phyloP scores from a whole-genome alignment of 2,113 vertebrate genomes.

The Monopterus albus region DNA sequence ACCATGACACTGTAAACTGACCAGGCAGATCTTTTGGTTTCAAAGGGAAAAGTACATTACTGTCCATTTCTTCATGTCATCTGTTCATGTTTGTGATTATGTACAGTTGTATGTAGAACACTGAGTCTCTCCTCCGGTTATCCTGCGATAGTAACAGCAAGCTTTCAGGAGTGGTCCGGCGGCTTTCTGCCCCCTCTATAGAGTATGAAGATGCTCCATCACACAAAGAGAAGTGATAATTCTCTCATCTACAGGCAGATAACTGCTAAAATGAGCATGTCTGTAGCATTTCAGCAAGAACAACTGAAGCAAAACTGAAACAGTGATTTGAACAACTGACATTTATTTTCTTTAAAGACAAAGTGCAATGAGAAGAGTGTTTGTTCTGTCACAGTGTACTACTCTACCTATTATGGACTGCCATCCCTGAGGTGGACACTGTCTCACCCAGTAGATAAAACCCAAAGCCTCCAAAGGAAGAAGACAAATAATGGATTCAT shows the following conservation, averaged over 20 bases:
- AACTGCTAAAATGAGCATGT: constrained; percentile 16
- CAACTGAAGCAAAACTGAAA: constrained; percentile 24
- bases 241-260: constrained; percentile 1
- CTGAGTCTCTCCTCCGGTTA: background rate
- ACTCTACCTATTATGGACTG: background rate
- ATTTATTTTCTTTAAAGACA: constrained; percentile 2
- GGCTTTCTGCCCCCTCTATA: constrained; percentile 37
- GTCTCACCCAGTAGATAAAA: background rate
- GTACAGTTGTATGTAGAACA: constrained; percentile 1
- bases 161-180: constrained; percentile 6
- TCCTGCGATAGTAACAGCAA: constrained; percentile 24
- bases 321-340: constrained; percentile 30
- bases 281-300: constrained; percentile 31
- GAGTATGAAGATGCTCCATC: constrained; percentile 9
- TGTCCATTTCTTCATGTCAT: constrained; percentile 43
- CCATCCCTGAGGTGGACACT: constrained; percentile 4
- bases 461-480: constrained; percentile 25
- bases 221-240: background rate
- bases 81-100: constrained; percentile 12
- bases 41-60: constrained; percentile 65
- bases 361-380: constrained; percentile 63
- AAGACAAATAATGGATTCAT: constrained; percentile 18
- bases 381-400: constrained; percentile 10
- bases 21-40: constrained; percentile 50
- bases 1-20: constrained; percentile 57